These are phyloP conservation scores for Drosophila micromelanica DNA, from an alignment of 1,140 invertebrate genomes.

Conservation along the genomic window DNA sequence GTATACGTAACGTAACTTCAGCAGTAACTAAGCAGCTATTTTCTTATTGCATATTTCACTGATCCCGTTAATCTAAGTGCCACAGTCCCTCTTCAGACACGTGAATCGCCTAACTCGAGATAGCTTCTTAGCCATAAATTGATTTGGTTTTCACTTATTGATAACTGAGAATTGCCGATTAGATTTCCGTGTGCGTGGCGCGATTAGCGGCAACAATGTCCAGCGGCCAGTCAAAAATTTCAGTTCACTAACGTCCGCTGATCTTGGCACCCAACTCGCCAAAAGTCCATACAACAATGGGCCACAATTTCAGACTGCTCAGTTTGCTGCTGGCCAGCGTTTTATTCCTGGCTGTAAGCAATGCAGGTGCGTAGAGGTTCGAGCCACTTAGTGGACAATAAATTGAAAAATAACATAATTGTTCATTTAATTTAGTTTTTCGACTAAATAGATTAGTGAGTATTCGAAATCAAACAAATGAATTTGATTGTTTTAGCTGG, in stretches of 20 bases:
- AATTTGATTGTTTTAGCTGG: too few species aligned
- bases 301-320: slow-evolving; percentile 12
- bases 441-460: too few species aligned
- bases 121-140: slow-evolving; percentile 53
- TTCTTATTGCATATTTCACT: not conserved
- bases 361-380: slow-evolving; percentile 14
- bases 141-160: slow-evolving; percentile 52
- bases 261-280: slow-evolving; percentile 13
- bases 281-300: slow-evolving; percentile 22
- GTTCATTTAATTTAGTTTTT: too few species aligned
- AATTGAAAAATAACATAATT: too few species aligned
- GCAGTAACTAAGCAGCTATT: not conserved
- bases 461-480: too few species aligned
- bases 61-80: not conserved
- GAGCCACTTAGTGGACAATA: not conserved
- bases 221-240: slow-evolving; percentile 27
- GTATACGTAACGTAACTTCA: slow-evolving; percentile 47
- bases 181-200: slow-evolving; percentile 47
- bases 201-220: slow-evolving; percentile 33
- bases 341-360: slow-evolving; percentile 11
- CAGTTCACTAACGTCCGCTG: slow-evolving; percentile 50
- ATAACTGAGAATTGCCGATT: slow-evolving; percentile 62
- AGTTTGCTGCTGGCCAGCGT: slow-evolving; percentile 15
- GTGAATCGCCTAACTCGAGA: slow-evolving; percentile 26
- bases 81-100: slow-evolving; percentile 13